Percentiles rank a stretch among this genome's conserved stretches.
Conservation (phyloP, 2,888 invertebrate genomes). For the Metacarcinus magister region DNA sequence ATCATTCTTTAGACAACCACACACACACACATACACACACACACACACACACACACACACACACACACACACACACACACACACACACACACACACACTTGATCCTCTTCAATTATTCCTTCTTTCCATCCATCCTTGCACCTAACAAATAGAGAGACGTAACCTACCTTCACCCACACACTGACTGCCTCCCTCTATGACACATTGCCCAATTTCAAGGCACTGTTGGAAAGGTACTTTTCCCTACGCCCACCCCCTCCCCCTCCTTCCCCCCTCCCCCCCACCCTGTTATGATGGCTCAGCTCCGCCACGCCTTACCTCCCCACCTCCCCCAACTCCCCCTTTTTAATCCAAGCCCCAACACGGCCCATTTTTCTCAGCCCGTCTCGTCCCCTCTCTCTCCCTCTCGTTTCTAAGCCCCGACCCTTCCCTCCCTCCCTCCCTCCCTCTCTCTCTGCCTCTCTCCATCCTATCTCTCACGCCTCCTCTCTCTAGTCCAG, state of each 20-base stretch:
- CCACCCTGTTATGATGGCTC: not conserved
- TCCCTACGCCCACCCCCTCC: not conserved
- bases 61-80: too few relatives aligned
- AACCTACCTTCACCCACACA: too few relatives aligned
- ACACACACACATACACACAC: too few relatives aligned
- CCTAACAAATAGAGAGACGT: too few relatives aligned
- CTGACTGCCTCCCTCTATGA: not conserved
- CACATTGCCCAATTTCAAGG: not conserved
- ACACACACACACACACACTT: too few relatives aligned
- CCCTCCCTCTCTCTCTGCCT: not conserved
- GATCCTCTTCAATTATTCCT: too few relatives aligned
- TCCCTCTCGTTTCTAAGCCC: not conserved
- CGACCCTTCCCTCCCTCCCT: not conserved
- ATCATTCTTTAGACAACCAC: not conserved
- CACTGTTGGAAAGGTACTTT: not conserved
- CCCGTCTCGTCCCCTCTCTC: not conserved
- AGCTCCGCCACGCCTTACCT: conserved; percentile 28
- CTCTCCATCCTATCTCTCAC: not conserved
- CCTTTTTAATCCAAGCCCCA: not conserved
- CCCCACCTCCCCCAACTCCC: not conserved
- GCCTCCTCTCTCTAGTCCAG: not conserved
- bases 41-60: too few relatives aligned
- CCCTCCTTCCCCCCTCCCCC: not conserved
- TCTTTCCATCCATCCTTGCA: not conserved
- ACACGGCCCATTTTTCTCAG: not conserved